Evolutionary conservation across 37 sponge, comb jelly and placozoan species (phyloP), one percentile per base, ranked within the genome.

Genomic region (Aphrocallistes beatrix): DNA sequence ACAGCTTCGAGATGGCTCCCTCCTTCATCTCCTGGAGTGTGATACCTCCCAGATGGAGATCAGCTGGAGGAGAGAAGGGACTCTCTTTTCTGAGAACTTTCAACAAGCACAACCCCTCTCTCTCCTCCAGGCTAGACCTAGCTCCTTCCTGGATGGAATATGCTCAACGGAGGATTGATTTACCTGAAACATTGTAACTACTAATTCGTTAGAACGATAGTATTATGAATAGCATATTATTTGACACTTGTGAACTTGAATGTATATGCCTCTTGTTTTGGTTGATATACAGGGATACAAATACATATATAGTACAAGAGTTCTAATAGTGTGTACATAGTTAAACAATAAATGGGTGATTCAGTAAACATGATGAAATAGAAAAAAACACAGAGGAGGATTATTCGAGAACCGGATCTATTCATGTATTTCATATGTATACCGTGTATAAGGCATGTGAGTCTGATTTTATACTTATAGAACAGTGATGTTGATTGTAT

Each of bases 1-100:
- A 60, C 28, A 60, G 75, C 75, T 60, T 60, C 75, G 75, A 60
- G 75, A 60, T 60, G 75, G 10, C 75, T 60, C 75, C 75, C 75
- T 60, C 8, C 75, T 60, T 60, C 75, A 3, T 60, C 75, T 60
- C 75, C 75, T 60, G 75, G 75, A 19, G 28, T 30, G 3, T 60
- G 28, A 60, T 60, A 60, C 75, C 75, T 13, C 17, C 75, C 34
- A 60, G 75, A 13, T 60, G 75, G 75, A 60, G n/a, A 60, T n/a
- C n/a, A n/a, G 28, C 75, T 32, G 17, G 28, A 25, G 75, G 75
- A 3, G 75, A 60, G 6, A 60, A 13, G 75, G 75, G 28, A 6
- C 75, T 60, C 75, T 60, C 75, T 30, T 60, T 60, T 60, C 75
- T 60, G n/a, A 19, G 75, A 32, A 60, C 75, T 30, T 60, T 60